Evolutionary conservation across 2,113 vertebrate genomes (phyloP).

Genomic region (Ictalurus punctatus): DNA sequence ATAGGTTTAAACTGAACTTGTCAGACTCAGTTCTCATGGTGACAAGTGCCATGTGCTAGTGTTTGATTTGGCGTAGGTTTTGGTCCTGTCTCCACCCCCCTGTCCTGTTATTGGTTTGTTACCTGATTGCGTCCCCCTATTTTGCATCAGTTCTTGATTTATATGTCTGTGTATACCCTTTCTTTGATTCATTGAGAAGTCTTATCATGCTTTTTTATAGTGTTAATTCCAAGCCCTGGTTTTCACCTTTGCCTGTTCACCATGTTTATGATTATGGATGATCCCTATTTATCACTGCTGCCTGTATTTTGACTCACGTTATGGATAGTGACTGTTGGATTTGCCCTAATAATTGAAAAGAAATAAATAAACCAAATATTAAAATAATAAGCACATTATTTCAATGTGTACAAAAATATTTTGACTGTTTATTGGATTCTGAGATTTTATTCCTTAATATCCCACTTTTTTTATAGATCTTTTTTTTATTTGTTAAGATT

Average conservation of each 20-base stretch:
- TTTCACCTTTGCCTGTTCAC: neutral
- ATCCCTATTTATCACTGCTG: neutral
- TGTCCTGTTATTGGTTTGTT: neutral
- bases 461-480: neutral
- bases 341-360: neutral
- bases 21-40: neutral
- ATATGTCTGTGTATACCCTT: neutral
- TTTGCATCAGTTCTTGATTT: neutral
- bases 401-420: neutral
- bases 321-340: neutral
- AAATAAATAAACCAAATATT: neutral
- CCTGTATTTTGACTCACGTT: neutral
- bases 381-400: neutral
- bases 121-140: neutral
- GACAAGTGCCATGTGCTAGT: neutral
- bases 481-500: neutral
- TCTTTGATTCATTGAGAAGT: neutral
- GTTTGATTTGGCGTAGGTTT: neutral
- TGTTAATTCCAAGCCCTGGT: neutral
- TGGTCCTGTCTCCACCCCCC: neutral
- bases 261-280: neutral
- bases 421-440: neutral
- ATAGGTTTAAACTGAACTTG: neutral
- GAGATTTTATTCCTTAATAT: neutral
- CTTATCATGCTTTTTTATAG: neutral